Evolutionary conservation across 2,888 invertebrate species (phyloP).

Genomic region (Penaeus monodon): DNA sequence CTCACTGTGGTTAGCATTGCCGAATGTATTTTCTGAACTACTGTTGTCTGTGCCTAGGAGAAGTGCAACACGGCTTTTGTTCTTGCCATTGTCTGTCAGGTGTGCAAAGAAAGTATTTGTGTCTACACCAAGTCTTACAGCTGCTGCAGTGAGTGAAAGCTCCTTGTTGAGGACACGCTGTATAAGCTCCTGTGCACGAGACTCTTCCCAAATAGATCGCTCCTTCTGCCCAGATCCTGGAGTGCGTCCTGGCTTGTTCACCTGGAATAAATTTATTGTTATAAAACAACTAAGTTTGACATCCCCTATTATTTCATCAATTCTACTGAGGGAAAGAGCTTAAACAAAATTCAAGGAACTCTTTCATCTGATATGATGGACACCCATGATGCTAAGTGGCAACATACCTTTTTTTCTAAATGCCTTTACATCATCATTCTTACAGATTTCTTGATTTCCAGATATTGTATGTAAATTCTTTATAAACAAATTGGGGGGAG

Average conservation of each 20-base stretch:
- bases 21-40: slow-evolving; percentile 10
- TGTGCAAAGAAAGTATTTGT: slow-evolving; percentile 64
- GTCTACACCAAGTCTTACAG: slow-evolving; percentile 65
- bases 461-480: too few species aligned
- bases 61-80: slow-evolving; percentile 60
- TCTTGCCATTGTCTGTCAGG: slow-evolving; percentile 65
- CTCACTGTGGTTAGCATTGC: slow-evolving; percentile 38
- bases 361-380: too few species aligned
- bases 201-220: slow-evolving; percentile 65
- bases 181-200: slow-evolving; percentile 63
- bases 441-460: too few species aligned
- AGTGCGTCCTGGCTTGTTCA: slow-evolving; percentile 63
- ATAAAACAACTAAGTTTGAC: not conserved
- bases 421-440: too few species aligned
- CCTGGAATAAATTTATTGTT: slow-evolving; percentile 35
- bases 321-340: too few species aligned
- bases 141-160: slow-evolving; percentile 63
- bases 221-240: slow-evolving; percentile 49
- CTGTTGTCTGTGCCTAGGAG: slow-evolving; percentile 52
- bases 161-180: slow-evolving; percentile 62
- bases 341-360: too few species aligned
- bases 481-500: too few species aligned
- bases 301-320: not conserved
- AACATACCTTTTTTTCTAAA: too few species aligned
- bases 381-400: too few species aligned